phyloP scores from a whole-genome alignment of 2,113 vertebrate species.

The Seriola dumerili region DNA sequence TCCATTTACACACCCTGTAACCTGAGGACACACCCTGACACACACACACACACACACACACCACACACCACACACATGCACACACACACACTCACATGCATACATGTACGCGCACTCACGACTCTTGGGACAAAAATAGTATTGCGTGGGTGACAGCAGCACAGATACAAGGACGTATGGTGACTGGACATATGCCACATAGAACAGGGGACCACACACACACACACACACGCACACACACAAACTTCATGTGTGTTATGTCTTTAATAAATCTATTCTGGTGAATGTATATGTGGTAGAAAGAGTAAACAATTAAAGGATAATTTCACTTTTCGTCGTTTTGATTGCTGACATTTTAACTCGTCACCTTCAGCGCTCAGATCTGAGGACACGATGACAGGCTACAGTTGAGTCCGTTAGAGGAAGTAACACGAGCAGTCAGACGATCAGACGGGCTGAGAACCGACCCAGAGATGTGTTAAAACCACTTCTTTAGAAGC shows the following conservation, averaged over 20 bases:
- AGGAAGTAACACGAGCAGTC: conserved; percentile 25
- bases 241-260: neutral
- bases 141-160: conserved; percentile 67
- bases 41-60: conserved; percentile 26
- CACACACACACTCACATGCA: conserved; percentile 47
- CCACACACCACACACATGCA: conserved; percentile 33
- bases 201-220: conserved; percentile 25
- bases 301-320: neutral
- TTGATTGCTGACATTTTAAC: neutral
- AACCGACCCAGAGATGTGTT: neutral
- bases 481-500: conserved; percentile 39
- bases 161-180: conserved; percentile 66
- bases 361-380: neutral
- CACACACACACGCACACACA: conserved; percentile 30
- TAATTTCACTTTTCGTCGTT: neutral
- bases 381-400: neutral
- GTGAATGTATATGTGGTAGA: neutral
- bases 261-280: neutral
- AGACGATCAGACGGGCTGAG: neutral
- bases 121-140: conserved; percentile 80
- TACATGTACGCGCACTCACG: conserved; percentile 40
- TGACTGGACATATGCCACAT: conserved; percentile 62
- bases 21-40: conserved; percentile 59
- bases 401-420: neutral
- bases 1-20: conserved; percentile 81